Base-by-base conservation (phyloP, 2,888 invertebrate genomes). In the Drosophila formosana region DNA sequence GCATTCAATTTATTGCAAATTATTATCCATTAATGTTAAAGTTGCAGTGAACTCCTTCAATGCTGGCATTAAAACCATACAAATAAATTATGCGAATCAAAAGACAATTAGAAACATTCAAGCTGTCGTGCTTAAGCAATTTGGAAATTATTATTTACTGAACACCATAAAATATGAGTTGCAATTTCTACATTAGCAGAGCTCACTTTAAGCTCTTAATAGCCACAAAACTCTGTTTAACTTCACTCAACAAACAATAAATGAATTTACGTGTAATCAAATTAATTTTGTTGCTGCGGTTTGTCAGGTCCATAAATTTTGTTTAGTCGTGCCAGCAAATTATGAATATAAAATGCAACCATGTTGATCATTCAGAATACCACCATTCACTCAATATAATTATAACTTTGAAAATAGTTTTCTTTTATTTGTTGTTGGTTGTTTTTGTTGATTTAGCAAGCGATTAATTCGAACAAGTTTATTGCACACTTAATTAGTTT, bases 401-500 rank as follows among this genome's bases (percentile, higher is more conserved):
- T 53, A 60, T 55, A 64, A 58, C 49, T 71, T 56, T 50, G 23
- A 11, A 53, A 52, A 18, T 45, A 56, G 13, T 41, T 25, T 34
- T 34, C 11, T 4, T 8, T 32, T n/a, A 9, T 67, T 25, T 41
- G 13, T 18, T 64, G 46, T 72, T 72, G 26, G n/a, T n/a, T n/a
- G n/a, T 51, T 41, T 23, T 18, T 64, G 46, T 72, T 72, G 26
- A 55, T 26, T 46, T 37, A 60, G 39, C 67, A 23, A 41, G 47
- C 78, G 67, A 75, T 75, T 60, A 73, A 74, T 73, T 67, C 23
- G 41, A n/a, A 46, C 62, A 56, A 64, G 51, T 49, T 74, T 58
- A 62, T 53, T 57, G 75, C 58, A 55, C 82, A 84, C 67, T 72
- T 84, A 87, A 87, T 84, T 87, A 68, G 66, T 66, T 47, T 25